Evolutionary conservation across 2,888 invertebrate species (phyloP), one percentile per base, ranked within the genome.

Genomic region (Chalcosyrphus nemorum): DNA sequence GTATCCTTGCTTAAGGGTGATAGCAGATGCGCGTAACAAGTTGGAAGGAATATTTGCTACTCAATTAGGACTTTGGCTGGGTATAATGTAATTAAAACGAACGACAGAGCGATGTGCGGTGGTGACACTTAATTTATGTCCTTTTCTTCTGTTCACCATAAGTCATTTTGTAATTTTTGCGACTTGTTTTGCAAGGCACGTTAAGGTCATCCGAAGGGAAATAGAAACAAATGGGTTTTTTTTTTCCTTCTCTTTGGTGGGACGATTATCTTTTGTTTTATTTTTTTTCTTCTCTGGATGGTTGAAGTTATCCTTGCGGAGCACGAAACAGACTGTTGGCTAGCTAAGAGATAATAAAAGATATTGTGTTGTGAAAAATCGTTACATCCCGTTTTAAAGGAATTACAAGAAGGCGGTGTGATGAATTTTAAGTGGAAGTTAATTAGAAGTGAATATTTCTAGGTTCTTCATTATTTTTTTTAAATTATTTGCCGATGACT

Each of bases 91-190:
- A 77, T 77, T 77, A 77, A 70, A 77, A 63, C 11, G 35, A 24
- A 24, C 24, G 24, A 24, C 24, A 24, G n/a, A n/a, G n/a, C 43
- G 17, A n/a, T n/a, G n/a, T n/a, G 35, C 70, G 54, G 68, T 45
- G 70, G 56, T 63, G 77, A 70, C 61, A 70, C 70, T 54, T 77
- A 77, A 70, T 77, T 77, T 77, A 70, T 70, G 70, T 70, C 70
- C 77, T 63, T 70, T 57, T 68, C 27, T 41, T 6, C 19, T 43
- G 9, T 45, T 45, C 45, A 7, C 19, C 19, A 45, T 19, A 45
- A 45, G 45, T 19, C 45, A 45, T 45, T 45, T 43, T 32, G 6
- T 32, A 9, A 13, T 43, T n/a, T 19, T 45, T 3, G 17, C 2
- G 45, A 45, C 17, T 45, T 45, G 19, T 17, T 19, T 19, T 45